Conservation (phyloP, 2,113 vertebrate species). For the zebrafish (Danio rerio) region GRCz12tu NC_133189.1:42285501-42286000, state of each 20-base stretch:
- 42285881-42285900: not conserved
- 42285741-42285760: not conserved
- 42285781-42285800: not conserved
- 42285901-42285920: not conserved
- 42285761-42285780: no score
- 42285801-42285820: not conserved
- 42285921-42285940: not conserved
- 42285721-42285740: not conserved
- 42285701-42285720: not conserved
- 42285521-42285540: no score
- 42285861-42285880: not conserved
- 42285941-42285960: not conserved
- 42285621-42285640: no score
- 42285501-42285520: no score
- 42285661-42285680: no score
- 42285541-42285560: no score
- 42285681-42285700: no score
- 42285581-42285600: no score
- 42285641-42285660: no score
- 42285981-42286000: not conserved
- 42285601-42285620: no score
- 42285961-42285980: not conserved
- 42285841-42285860: not conserved
- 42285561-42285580: no score
- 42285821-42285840: not conserved